Conservation (phyloP, 2,797 vertebrate genomes). For the Pipistrellus pygmaeus region DNA sequence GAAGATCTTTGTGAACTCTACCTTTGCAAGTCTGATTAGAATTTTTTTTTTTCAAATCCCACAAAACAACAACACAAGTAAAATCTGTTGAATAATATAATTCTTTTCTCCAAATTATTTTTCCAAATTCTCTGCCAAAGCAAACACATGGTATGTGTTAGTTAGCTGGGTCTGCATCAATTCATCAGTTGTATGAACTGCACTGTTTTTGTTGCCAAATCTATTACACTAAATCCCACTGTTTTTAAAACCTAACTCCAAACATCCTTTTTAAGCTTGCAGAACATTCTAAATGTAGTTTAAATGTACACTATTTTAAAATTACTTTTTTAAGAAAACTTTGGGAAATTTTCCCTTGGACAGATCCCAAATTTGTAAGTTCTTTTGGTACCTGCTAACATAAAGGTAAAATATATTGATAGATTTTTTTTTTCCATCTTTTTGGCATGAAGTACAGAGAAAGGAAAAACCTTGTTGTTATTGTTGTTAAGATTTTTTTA, state of each 20-base stretch:
- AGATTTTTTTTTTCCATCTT: neutral
- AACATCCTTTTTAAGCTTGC: slow-evolving; percentile 88
- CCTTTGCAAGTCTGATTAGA: slow-evolving; percentile 87
- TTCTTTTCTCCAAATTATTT: slow-evolving; percentile 89
- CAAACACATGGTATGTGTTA: slow-evolving; percentile 90
- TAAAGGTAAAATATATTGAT: slow-evolving; percentile 41
- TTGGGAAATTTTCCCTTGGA: slow-evolving; percentile 47
- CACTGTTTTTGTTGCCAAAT: slow-evolving; percentile 86
- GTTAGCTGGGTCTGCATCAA: slow-evolving; percentile 83
- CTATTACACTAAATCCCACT: slow-evolving; percentile 89
- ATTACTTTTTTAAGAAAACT: slow-evolving; percentile 56
- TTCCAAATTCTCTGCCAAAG: slow-evolving; percentile 90
- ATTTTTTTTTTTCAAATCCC: slow-evolving; percentile 63
- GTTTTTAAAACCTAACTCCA: slow-evolving; percentile 88
- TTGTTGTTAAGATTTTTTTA: slow-evolving; percentile 49
- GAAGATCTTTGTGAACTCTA: slow-evolving; percentile 83
- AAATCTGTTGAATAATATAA: slow-evolving; percentile 86
- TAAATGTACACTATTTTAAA: slow-evolving; percentile 80
- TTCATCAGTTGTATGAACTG: slow-evolving; percentile 88
- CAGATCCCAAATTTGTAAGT: neutral
- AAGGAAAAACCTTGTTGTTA: slow-evolving; percentile 45
- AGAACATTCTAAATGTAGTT: slow-evolving; percentile 79
- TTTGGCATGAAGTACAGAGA: neutral
- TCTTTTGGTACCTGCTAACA: slow-evolving; percentile 46
- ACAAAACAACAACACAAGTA: slow-evolving; percentile 81